phyloP scores from a whole-genome alignment of 1,140 invertebrate species.

The Archivesica marissinica region DNA sequence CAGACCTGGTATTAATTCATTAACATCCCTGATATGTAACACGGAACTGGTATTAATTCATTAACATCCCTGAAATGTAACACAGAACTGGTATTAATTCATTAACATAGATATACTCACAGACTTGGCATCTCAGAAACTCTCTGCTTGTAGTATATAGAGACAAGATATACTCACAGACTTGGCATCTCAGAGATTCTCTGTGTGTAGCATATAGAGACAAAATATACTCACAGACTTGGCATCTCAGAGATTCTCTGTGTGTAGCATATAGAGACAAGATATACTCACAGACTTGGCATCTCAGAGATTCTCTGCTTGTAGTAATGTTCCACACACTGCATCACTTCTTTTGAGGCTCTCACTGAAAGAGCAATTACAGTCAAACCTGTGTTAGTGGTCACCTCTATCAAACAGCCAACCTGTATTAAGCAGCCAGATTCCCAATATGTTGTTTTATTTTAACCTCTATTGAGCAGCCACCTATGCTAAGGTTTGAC shows the following conservation, averaged over 20 bases:
- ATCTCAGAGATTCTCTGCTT: slow-evolving; percentile 51
- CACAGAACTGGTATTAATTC: too few relatives aligned
- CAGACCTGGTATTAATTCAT: too few relatives aligned
- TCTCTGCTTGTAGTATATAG: slow-evolving; percentile 66
- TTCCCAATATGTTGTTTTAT: too few relatives aligned
- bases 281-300: slow-evolving; percentile 70
- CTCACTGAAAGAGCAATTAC: slow-evolving; percentile 77
- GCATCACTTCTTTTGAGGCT: slow-evolving; percentile 72
- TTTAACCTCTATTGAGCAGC: too few relatives aligned
- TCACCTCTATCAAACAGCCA: too few relatives aligned
- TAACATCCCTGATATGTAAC: too few relatives aligned
- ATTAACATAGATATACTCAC: slow-evolving; percentile 63
- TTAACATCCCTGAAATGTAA: too few relatives aligned
- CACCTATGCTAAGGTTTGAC: too few relatives aligned
- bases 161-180: slow-evolving; percentile 70
- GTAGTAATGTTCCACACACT: slow-evolving; percentile 77
- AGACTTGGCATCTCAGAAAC: slow-evolving; percentile 65
- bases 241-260: slow-evolving; percentile 60
- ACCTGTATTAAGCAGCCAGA: too few relatives aligned
- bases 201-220: slow-evolving; percentile 68
- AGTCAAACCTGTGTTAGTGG: too few relatives aligned
- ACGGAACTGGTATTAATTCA: too few relatives aligned
- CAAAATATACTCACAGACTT: slow-evolving; percentile 69
- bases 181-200: slow-evolving; percentile 61
- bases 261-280: slow-evolving; percentile 60